Conservation (phyloP, 1,140 invertebrate species). For the Armadillidium nasatum region DNA sequence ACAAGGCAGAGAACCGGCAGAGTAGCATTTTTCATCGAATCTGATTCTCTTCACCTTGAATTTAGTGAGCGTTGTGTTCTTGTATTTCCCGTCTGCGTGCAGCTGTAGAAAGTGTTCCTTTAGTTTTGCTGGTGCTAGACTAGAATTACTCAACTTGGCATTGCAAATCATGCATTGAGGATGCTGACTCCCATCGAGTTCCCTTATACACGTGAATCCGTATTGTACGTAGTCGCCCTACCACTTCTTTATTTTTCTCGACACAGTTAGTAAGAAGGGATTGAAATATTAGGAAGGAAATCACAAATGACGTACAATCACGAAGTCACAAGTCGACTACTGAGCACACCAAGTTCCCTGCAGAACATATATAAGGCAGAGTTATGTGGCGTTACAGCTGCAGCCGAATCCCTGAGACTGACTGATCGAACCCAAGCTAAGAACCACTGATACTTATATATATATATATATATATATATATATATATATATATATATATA, state of each 20-base stretch:
- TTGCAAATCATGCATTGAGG: slow-evolving; percentile 34
- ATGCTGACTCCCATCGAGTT: slow-evolving; percentile 24
- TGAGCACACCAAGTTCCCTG: no score
- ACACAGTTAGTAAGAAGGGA: neutral
- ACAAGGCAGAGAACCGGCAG: slow-evolving; percentile 24
- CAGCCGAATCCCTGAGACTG: no score
- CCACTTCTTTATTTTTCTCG: neutral
- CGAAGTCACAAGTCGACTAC: no score
- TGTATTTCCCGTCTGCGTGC: slow-evolving; percentile 30
- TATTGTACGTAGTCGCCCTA: slow-evolving; percentile 25
- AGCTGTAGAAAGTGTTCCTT: slow-evolving; percentile 30
- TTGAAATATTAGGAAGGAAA: slow-evolving; percentile 19
- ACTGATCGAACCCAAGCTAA: no score
- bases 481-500: no score
- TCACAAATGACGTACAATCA: neutral
- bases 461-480: no score
- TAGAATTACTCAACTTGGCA: slow-evolving; percentile 31
- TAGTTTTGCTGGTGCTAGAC: slow-evolving; percentile 30
- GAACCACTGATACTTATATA: no score
- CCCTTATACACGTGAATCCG: slow-evolving; percentile 26
- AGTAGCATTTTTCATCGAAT: slow-evolving; percentile 29
- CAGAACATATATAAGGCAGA: no score
- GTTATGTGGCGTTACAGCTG: no score
- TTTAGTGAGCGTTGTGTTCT: slow-evolving; percentile 31
- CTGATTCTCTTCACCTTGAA: slow-evolving; percentile 19